These are phyloP conservation scores for Hyla sarda DNA, from an alignment of 2,113 vertebrate genomes.

Conservation along the genomic window DNA sequence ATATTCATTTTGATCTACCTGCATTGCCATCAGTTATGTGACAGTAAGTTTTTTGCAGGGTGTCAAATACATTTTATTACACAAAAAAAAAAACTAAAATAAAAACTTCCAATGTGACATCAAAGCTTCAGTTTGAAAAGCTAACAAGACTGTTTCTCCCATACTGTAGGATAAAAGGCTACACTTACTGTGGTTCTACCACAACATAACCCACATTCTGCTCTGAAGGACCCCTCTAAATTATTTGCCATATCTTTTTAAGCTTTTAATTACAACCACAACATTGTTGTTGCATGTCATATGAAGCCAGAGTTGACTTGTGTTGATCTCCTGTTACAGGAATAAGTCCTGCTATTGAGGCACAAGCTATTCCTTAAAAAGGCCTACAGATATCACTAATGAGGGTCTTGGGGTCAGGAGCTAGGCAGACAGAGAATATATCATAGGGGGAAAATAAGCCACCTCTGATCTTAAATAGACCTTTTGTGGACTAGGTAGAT, in stretches of 20 bases:
- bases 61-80: not conserved
- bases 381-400: conserved; percentile 51
- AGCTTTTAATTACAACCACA: conserved; percentile 51
- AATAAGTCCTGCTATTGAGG: conserved; percentile 47
- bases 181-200: not conserved
- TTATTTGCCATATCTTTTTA: conserved; percentile 48
- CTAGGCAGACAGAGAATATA: conserved; percentile 40
- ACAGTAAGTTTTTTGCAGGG: not conserved
- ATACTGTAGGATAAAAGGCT: not conserved
- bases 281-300: conserved; percentile 45
- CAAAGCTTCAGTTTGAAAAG: not conserved
- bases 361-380: conserved; percentile 53
- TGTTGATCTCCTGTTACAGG: conserved; percentile 33
- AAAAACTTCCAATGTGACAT: not conserved
- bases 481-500: conserved; percentile 37
- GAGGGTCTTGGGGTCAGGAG: conserved; percentile 56
- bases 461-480: conserved; percentile 45
- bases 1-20: not conserved
- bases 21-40: not conserved
- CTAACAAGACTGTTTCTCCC: not conserved
- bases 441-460: conserved; percentile 28
- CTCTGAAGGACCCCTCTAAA: conserved; percentile 19
- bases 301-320: conserved; percentile 41
- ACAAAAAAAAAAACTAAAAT: not conserved
- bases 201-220: not conserved